Percentiles rank a stretch among this genome's conserved stretches.
phyloP scores from a whole-genome alignment of 1,140 invertebrate genomes.

The Drosophila athabasca region DNA sequence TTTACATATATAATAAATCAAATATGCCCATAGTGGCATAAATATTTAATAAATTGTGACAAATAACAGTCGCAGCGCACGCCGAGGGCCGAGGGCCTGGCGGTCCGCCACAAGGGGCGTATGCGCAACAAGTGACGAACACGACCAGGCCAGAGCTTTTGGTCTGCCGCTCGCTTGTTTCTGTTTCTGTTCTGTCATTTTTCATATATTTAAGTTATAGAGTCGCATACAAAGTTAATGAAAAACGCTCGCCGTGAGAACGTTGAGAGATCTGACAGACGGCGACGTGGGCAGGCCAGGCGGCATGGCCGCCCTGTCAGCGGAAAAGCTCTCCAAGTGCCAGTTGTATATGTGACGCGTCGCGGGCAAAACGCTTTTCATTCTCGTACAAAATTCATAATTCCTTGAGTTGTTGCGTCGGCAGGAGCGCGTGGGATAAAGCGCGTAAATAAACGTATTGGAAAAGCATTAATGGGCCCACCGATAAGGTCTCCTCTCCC shows the following conservation, averaged over 20 bases:
- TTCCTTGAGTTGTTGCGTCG: conserved; percentile 2
- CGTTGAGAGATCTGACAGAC: conserved; percentile 50
- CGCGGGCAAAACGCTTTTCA: conserved; percentile 52
- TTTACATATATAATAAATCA: conserved; percentile 9
- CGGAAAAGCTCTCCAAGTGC: conserved; percentile 69
- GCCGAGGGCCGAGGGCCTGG: not conserved
- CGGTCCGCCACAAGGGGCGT: conserved; percentile 50
- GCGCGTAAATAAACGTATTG: conserved; percentile 41
- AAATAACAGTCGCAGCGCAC: not conserved
- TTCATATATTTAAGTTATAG: conserved; percentile 62
- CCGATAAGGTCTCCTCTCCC: conserved; percentile 25
- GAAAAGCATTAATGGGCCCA: conserved; percentile 30
- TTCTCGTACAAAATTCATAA: conserved; percentile 24
- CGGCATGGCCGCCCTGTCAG: conserved; percentile 50
- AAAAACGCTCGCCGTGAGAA: conserved; percentile 50
- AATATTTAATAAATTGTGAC: conserved; percentile 37
- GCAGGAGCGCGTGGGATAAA: not conserved
- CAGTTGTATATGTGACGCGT: conserved; percentile 69
- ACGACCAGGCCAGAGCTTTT: conserved; percentile 37
- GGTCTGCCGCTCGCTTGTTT: conserved; percentile 14
- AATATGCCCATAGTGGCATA: conserved; percentile 16
- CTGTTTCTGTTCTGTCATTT: conserved; percentile 16
- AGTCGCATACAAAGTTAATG: conserved; percentile 66
- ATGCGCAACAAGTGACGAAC: conserved; percentile 77
- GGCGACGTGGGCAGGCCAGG: conserved; percentile 39